Evolutionary conservation across 2,113 vertebrate genomes (phyloP).

Genomic region (Aspidoscelis tigris): DNA sequence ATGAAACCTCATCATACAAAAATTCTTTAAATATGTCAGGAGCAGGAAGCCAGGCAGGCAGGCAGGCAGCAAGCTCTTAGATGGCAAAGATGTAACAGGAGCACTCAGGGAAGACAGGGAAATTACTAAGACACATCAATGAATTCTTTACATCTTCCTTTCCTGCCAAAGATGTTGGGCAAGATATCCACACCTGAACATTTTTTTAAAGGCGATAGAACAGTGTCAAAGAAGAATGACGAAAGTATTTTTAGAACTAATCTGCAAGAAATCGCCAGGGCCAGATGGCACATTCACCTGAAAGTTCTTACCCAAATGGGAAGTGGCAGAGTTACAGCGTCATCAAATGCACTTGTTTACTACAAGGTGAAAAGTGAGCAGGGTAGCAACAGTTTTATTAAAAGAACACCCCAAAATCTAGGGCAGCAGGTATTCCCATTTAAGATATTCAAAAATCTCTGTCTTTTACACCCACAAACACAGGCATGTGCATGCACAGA

Average conservation of each 20-base stretch:
- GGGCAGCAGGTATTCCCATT: neutral
- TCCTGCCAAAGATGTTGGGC: slow-evolving; percentile 13
- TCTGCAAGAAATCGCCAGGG: slow-evolving; percentile 29
- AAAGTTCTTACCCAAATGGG: slow-evolving; percentile 14
- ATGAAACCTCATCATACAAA: slow-evolving; percentile 4
- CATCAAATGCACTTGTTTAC: neutral
- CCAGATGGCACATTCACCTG: slow-evolving; percentile 28
- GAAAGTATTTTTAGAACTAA: slow-evolving; percentile 31
- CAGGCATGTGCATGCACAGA: too few species aligned
- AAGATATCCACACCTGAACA: slow-evolving; percentile 16
- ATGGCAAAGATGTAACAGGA: slow-evolving; percentile 27
- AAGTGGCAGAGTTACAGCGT: slow-evolving; percentile 5
- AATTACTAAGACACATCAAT: slow-evolving; percentile 28
- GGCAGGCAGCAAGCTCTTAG: slow-evolving; percentile 14
- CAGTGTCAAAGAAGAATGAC: slow-evolving; percentile 14
- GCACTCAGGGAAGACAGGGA: slow-evolving; percentile 33
- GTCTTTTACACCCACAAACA: too few species aligned
- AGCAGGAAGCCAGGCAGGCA: slow-evolving; percentile 17
- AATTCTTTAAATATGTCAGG: slow-evolving; percentile 22
- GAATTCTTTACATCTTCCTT: slow-evolving; percentile 30
- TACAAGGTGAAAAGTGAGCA: neutral
- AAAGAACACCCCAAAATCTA: neutral
- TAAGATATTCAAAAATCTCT: neutral
- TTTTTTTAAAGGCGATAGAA: slow-evolving; percentile 23
- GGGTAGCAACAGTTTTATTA: neutral